Evolutionary conservation across 2,797 vertebrate species (phyloP).

Genomic region (Limosa lapponica): DNA sequence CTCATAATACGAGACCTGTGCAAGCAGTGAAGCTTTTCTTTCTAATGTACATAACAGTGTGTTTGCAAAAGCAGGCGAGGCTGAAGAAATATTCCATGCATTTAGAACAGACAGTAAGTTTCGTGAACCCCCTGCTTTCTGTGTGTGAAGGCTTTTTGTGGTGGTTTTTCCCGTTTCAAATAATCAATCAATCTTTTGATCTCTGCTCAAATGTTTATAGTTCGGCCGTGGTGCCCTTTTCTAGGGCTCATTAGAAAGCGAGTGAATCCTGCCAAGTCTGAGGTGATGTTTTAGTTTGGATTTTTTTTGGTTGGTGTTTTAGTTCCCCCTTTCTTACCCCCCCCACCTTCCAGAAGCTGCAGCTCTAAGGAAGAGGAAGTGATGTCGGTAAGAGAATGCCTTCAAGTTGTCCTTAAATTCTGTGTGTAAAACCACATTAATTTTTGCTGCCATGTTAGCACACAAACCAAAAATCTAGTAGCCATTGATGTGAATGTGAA

Average conservation of each 20-base stretch:
- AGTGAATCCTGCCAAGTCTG: background rate
- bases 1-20: background rate
- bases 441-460: background rate
- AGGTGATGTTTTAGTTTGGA: background rate
- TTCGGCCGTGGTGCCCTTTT: background rate
- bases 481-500: background rate
- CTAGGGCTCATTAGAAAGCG: background rate
- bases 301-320: background rate
- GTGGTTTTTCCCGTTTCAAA: background rate
- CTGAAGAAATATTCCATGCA: background rate
- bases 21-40: background rate
- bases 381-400: background rate
- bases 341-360: background rate
- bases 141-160: background rate
- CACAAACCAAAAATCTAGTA: background rate
- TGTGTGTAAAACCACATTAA: background rate
- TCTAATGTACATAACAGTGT: background rate
- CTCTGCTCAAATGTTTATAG: background rate
- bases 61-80: conserved; percentile 19
- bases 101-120: background rate
- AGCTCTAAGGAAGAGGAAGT: conserved; percentile 29
- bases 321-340: background rate
- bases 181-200: background rate
- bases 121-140: background rate
- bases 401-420: background rate